These are phyloP conservation scores for Scomber japonicus DNA, from an alignment of 2,113 vertebrate genomes.

Conservation along the genomic window DNA sequence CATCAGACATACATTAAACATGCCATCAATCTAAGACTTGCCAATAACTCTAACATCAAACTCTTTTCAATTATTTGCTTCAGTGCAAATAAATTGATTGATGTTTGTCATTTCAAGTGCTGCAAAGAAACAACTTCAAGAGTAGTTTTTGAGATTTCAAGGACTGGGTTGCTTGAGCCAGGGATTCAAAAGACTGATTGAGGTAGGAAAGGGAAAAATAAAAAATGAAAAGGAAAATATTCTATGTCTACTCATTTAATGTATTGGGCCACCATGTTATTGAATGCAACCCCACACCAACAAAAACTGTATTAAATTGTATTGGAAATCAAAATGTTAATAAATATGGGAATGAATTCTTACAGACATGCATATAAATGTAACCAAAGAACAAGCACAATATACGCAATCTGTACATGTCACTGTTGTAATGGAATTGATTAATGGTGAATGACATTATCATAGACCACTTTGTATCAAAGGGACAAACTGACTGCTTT, in stretches of 20 bases:
- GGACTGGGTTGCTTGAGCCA: slow-evolving; percentile 18
- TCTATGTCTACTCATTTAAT: slow-evolving; percentile 18
- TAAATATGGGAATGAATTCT: not conserved
- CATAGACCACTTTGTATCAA: not conserved
- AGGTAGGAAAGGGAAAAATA: slow-evolving; percentile 46
- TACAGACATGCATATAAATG: slow-evolving; percentile 2
- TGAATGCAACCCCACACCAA: not conserved
- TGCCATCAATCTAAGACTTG: no score
- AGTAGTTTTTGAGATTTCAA: slow-evolving; percentile 7
- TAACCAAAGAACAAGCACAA: not conserved
- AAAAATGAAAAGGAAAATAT: slow-evolving; percentile 41
- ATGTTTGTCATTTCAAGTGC: slow-evolving; percentile 21
- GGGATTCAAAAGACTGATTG: slow-evolving; percentile 43
- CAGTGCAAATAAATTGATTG: not conserved
- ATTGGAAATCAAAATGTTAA: not conserved
- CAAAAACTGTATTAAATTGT: not conserved
- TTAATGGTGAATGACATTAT: slow-evolving; percentile 30
- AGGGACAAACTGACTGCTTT: slow-evolving; percentile 13
- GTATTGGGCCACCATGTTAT: not conserved
- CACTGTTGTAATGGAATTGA: slow-evolving; percentile 9
- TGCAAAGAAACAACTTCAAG: not conserved
- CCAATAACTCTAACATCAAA: slow-evolving; percentile 11
- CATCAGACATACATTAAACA: not conserved
- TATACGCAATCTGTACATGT: not conserved
- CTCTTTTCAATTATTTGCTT: slow-evolving; percentile 31